These are phyloP conservation scores for Aphidius colemani DNA, from an alignment of 2,888 invertebrate species.

Conservation along the genomic window DNA sequence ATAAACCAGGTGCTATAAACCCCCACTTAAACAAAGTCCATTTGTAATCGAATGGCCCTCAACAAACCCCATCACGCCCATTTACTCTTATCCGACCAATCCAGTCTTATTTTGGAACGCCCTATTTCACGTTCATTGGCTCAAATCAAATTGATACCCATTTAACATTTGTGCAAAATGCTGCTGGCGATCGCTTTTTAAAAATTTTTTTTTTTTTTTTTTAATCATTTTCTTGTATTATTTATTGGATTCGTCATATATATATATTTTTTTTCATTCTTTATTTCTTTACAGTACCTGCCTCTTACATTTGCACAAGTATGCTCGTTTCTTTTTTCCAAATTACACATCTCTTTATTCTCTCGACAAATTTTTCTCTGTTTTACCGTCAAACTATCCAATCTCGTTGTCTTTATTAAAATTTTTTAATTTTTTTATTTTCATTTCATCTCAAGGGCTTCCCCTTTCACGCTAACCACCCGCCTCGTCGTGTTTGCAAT, in stretches of 20 bases:
- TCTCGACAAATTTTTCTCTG: constrained; percentile 21
- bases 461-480: constrained; percentile 24
- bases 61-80: constrained; percentile 32
- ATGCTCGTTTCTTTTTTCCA: constrained; percentile 18
- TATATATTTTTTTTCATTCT: constrained; percentile 33
- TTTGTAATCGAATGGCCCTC: constrained; percentile 38
- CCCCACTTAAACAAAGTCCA: constrained; percentile 27
- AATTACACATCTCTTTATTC: constrained; percentile 28
- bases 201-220: no score
- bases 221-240: constrained; percentile 44
- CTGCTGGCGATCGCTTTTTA: constrained; percentile 57
- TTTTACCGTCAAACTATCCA: no score
- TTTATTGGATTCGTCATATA: constrained; percentile 49
- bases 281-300: constrained; percentile 20
- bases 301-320: constrained; percentile 14
- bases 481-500: constrained; percentile 31
- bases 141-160: constrained; percentile 56
- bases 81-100: constrained; percentile 29
- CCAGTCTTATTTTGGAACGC: constrained; percentile 34
- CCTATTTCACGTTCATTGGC: constrained; percentile 43
- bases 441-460: constrained; percentile 4
- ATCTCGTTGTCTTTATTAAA: no score
- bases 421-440: not conserved
- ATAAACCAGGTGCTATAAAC: constrained; percentile 47
- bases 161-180: constrained; percentile 59